Base-by-base conservation (phyloP, 2,888 invertebrate genomes). In the Dione juno region DNA sequence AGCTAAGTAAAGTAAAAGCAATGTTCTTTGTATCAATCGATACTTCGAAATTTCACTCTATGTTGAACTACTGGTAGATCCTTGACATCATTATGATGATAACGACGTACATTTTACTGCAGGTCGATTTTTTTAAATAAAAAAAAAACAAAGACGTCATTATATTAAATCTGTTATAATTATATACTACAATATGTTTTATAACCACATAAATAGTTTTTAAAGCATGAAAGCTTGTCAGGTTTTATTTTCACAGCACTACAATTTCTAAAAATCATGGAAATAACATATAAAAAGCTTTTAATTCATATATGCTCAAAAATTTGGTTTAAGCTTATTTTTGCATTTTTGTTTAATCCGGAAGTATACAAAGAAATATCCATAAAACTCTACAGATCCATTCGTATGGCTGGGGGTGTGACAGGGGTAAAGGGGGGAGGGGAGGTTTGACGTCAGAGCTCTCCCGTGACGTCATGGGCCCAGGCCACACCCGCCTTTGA, bases 401-500 rank as follows among this genome's bases (percentile, higher is more conserved):
- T 86, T 85, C 83, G 80, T 84, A 82, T 83, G 80, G 82, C 5
- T 74, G 77, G 82, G 81, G 81, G 81, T 76, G 78, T 82, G 78
- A 78, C 75, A 78, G 74, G 72, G 76, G 76, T 3, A 10, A 75
- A 69, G 78, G 77, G 74, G 77, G 77, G 78, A 77, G 77, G 75
- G 74, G 78, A 84, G 16, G 81, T 84, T 89, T 92, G 91, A 93
- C 92, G 92, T 93, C 92, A 92, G 88, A 89, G 86, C 84, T 82
- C 78, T 85, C 89, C 88, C 78, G 89, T 93, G 92, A 92, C 92
- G 92, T 92, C 92, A 92, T 84, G 80, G 84, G 79, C 79, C 79
- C 79, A 79, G 84, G 90, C 92, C 92, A 92, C 92, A 90, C 92
- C 92, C 92, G 88, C 88, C 74, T 81, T 88, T 90, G 88, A 92